Evolutionary conservation across 1,140 invertebrate genomes (phyloP).

Genomic region (Aplysia californica): DNA sequence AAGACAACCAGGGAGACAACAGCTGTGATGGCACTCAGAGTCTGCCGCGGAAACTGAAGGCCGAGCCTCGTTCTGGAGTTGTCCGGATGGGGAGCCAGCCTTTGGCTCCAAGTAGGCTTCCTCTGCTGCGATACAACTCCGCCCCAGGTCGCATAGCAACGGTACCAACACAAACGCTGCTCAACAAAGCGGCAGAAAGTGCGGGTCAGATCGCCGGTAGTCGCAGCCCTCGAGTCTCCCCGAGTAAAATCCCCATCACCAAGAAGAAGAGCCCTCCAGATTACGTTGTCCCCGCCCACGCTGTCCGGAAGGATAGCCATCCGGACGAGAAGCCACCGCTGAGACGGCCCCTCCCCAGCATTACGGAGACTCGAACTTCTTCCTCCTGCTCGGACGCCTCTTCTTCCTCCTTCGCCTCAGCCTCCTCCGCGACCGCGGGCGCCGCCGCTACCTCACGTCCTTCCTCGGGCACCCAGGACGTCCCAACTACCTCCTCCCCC

Average conservation of each 20-base stretch:
- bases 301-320: neutral
- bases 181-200: slow-evolving; percentile 10
- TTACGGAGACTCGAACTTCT: slow-evolving; percentile 50
- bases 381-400: slow-evolving; percentile 48
- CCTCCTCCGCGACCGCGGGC: no score
- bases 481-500: no score
- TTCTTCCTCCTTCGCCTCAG: slow-evolving; percentile 36
- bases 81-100: slow-evolving; percentile 43
- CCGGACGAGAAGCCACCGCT: slow-evolving; percentile 26
- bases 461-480: no score
- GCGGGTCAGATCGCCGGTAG: neutral
- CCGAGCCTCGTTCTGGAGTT: slow-evolving; percentile 17
- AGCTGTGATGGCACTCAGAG: slow-evolving; percentile 38
- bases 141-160: slow-evolving; percentile 59
- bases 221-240: slow-evolving; percentile 27
- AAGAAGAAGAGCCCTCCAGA: slow-evolving; percentile 7
- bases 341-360: slow-evolving; percentile 44
- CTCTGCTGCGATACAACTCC: slow-evolving; percentile 50
- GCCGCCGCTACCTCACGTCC: no score
- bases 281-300: neutral
- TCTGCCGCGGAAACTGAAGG: slow-evolving; percentile 38
- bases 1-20: no score
- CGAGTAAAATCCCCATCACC: slow-evolving; percentile 40
- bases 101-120: slow-evolving; percentile 36
- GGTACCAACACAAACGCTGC: slow-evolving; percentile 49